Evolutionary conservation across 53 echinoderm and acorn worm genomes (phyloP).

Genomic region (Holothuria scabra): DNA sequence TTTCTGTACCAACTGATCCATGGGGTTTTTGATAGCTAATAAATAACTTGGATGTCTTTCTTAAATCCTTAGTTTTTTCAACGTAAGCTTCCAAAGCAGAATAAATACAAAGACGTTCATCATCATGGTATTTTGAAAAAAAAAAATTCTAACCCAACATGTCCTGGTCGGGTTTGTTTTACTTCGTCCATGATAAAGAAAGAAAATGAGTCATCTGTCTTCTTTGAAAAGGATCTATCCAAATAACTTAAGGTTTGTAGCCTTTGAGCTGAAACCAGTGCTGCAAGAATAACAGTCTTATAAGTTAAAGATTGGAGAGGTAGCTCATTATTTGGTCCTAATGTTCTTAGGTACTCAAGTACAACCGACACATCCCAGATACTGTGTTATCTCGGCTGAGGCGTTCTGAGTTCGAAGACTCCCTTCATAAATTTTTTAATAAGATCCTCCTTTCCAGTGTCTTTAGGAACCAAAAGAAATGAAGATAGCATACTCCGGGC

Average conservation of each 20-base stretch:
- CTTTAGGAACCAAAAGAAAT: constrained; percentile 20
- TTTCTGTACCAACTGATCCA: background rate
- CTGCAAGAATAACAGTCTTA: background rate
- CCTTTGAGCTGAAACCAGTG: constrained; percentile 10
- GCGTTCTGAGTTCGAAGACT: constrained; percentile 29
- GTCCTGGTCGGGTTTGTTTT: constrained; percentile 22
- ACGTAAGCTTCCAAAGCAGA: background rate
- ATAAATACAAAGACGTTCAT: constrained; percentile 9
- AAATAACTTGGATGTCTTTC: background rate
- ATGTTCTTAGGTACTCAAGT: constrained; percentile 16
- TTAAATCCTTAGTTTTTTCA: constrained; percentile 3
- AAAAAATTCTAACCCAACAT: constrained; percentile 5
- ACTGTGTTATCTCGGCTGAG: constrained; percentile 38
- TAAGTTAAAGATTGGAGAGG: constrained; percentile 6
- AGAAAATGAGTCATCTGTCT: background rate
- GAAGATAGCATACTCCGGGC: constrained; percentile 44
- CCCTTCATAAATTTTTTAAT: constrained; percentile 46
- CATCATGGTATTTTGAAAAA: constrained; percentile 9
- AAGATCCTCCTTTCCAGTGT: constrained; percentile 25
- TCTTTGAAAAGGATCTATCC: background rate
- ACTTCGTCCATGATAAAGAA: constrained; percentile 9
- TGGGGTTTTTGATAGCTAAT: constrained; percentile 1
- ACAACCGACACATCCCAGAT: constrained; percentile 55
- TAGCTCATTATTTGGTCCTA: constrained; percentile 18
- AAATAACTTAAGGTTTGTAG: background rate